These are phyloP conservation scores for Oconnorella tubifera DNA, from an alignment of 2,888 invertebrate genomes.

Conservation along the genomic window DNA sequence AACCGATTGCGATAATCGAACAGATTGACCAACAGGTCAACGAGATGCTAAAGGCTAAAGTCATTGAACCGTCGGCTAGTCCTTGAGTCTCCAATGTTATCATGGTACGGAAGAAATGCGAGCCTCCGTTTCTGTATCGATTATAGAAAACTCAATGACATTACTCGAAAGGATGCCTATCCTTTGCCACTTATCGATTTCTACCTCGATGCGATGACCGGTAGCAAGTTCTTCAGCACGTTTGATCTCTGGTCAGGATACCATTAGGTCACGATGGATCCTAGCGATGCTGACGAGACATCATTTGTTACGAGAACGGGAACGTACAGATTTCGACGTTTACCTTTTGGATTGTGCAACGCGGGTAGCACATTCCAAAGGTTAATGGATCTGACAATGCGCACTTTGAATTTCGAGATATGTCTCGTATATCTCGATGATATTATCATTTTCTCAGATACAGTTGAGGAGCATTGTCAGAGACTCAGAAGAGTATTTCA, in stretches of 20 bases:
- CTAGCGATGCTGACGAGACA: background rate
- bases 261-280: background rate
- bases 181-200: background rate
- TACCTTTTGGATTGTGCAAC: background rate
- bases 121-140: background rate
- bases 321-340: background rate
- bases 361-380: too few relatives aligned
- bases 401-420: background rate
- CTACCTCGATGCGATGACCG: background rate
- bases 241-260: slow-evolving; percentile 6
- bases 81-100: slow-evolving; percentile 1
- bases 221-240: background rate
- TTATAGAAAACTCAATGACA: background rate
- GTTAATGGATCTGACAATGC: background rate
- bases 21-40: background rate
- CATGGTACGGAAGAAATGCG: background rate
- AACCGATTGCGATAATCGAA: background rate
- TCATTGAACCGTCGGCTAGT: background rate
- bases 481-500: slow-evolving; percentile 28
- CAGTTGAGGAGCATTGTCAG: slow-evolving; percentile 20
- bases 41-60: background rate
- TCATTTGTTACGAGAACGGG: background rate
- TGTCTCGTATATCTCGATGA: background rate
- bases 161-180: background rate
- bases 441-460: background rate